Conservation (phyloP, 2,113 vertebrate species). For the Lycaon pictus region DNA sequence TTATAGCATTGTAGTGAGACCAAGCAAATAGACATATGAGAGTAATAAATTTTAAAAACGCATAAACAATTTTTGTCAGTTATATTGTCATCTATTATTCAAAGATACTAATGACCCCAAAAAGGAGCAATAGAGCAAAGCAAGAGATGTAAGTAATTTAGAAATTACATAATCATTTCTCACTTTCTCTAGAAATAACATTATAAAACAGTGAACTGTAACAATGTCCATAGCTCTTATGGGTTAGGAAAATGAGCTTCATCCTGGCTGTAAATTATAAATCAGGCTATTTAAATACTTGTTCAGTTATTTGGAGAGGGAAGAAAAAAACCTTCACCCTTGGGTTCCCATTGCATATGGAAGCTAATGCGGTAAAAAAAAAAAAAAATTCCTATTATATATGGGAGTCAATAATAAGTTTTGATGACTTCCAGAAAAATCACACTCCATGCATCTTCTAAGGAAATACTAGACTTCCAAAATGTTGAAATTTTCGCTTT, state of each 20-base stretch:
- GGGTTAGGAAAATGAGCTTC: slow-evolving; percentile 48
- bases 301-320: background rate
- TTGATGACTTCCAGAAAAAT: background rate
- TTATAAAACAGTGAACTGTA: slow-evolving; percentile 27
- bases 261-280: slow-evolving; percentile 1
- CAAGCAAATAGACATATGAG: background rate
- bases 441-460: background rate
- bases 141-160: background rate
- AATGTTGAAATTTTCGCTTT: background rate
- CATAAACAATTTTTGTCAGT: background rate
- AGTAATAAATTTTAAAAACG: background rate
- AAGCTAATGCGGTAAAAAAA: background rate
- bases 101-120: background rate
- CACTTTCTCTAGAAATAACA: slow-evolving; percentile 31
- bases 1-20: background rate
- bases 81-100: background rate
- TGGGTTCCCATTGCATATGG: background rate
- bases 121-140: background rate
- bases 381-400: background rate
- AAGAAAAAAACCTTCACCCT: background rate
- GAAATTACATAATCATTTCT: background rate
- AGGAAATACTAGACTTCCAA: background rate
- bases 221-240: background rate
- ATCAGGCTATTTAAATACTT: slow-evolving; percentile 29
- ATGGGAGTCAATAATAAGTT: background rate